Conservation (phyloP, 2,888 invertebrate species). For the Pseudanteris insignis region DNA sequence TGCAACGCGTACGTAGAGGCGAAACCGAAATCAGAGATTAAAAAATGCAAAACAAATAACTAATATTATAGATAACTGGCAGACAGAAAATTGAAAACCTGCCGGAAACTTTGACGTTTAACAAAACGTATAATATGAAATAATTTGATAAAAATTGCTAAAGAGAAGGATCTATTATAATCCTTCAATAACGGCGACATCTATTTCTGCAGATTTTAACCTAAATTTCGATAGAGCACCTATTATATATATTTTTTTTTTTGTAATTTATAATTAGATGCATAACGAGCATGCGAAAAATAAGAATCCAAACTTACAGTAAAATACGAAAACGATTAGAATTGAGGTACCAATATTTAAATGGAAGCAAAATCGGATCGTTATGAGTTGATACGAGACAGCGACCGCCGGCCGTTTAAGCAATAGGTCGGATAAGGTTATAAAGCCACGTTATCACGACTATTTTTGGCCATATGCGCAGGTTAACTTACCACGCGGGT, state of each 20-base stretch:
- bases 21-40: slow-evolving; percentile 3
- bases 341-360: neutral
- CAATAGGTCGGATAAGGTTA: too few species aligned
- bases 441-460: too few species aligned
- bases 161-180: neutral
- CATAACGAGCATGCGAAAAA: neutral
- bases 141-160: neutral
- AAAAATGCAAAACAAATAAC: neutral
- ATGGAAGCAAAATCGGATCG: neutral
- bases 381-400: too few species aligned
- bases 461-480: too few species aligned
- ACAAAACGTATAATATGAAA: neutral
- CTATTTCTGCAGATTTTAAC: slow-evolving; percentile 22
- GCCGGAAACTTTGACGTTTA: too few species aligned
- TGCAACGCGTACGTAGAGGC: slow-evolving; percentile 50
- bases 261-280: slow-evolving; percentile 29
- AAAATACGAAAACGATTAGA: too few species aligned
- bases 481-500: too few species aligned
- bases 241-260: slow-evolving; percentile 28
- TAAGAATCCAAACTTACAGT: too few species aligned
- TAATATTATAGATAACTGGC: neutral
- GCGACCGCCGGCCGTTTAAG: too few species aligned
- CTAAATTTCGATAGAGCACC: slow-evolving; percentile 14
- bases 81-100: neutral
- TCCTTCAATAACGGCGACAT: neutral